Conservation (phyloP, 2,888 invertebrate species). For the Torymus texanus region DNA sequence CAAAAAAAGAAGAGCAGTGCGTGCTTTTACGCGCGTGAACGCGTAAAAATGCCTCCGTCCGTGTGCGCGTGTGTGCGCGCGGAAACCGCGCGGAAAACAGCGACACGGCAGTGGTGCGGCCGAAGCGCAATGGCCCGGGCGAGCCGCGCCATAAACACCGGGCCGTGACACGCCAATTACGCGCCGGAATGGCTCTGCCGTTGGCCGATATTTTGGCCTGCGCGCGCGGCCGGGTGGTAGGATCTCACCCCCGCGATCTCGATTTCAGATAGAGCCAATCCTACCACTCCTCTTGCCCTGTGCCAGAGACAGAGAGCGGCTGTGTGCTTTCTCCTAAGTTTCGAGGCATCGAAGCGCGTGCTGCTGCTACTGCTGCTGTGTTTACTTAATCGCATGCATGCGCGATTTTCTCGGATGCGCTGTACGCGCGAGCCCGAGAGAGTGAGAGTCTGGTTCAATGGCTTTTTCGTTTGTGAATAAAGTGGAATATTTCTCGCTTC, state of each 20-base stretch:
- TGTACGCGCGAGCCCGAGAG: not conserved
- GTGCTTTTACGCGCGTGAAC: not conserved
- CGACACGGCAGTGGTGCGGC: not conserved
- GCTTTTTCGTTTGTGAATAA: not conserved
- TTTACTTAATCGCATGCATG: too few relatives aligned
- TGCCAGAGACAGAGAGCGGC: not conserved
- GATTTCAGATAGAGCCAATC: conserved; percentile 14
- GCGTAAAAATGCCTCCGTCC: not conserved
- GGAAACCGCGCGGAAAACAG: conserved; percentile 1
- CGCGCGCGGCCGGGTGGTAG: not conserved
- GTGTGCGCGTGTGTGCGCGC: not conserved
- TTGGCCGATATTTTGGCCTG: conserved; percentile 37
- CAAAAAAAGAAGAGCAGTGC: not conserved
- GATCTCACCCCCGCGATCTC: conserved; percentile 19
- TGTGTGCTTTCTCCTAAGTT: conserved; percentile 8
- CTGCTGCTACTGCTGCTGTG: not conserved
- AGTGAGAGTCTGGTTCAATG: not conserved
- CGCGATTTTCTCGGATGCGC: too few relatives aligned
- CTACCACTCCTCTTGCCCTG: not conserved
- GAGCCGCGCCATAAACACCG: conserved; percentile 49
- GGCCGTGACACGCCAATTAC: conserved; percentile 54
- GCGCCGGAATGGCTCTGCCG: conserved; percentile 53
- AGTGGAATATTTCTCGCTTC: not conserved
- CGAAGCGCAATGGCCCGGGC: conserved; percentile 23
- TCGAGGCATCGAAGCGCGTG: not conserved